A percentile compares a stretch with the other conserved stretches of the same genome.
Conservation (phyloP, 2,113 vertebrate genomes). For the Petrocephalus microphthalmus region DNA sequence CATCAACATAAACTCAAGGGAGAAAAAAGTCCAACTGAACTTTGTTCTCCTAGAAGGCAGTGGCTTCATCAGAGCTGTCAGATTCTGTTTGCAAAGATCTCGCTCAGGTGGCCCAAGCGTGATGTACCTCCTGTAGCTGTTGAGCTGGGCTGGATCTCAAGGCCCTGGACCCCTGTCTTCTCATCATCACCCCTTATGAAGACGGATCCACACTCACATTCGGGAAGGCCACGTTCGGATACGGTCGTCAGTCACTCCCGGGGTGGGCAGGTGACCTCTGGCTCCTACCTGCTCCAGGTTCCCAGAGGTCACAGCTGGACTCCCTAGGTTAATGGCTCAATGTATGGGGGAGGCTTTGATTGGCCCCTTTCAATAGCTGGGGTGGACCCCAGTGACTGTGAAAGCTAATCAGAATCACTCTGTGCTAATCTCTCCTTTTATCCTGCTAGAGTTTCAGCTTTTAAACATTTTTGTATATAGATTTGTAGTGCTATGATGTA, state of each 20-base stretch:
- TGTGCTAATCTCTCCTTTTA: background rate
- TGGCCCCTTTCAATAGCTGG: too few species aligned
- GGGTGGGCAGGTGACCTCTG: background rate
- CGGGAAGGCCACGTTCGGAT: background rate
- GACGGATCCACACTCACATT: background rate
- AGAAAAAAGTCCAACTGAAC: background rate
- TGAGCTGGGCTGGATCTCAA: background rate
- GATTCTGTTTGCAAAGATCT: background rate
- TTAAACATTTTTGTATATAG: background rate
- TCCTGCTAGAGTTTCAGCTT: background rate
- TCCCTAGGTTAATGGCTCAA: background rate
- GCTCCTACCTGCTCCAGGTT: background rate
- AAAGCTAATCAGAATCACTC: background rate
- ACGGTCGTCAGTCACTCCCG: background rate
- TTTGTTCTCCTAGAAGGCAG: slow-evolving; percentile 11
- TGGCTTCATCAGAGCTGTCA: background rate
- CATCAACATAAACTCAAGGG: background rate
- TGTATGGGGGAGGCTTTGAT: background rate
- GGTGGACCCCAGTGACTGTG: too few species aligned
- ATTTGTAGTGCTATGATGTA: background rate
- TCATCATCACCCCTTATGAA: background rate
- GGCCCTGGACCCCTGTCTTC: background rate
- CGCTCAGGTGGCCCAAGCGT: background rate
- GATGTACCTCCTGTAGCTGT: background rate
- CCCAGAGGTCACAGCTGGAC: background rate